Evolutionary conservation across 2,888 invertebrate genomes (phyloP).

Genomic region (Myopa testacea): DNA sequence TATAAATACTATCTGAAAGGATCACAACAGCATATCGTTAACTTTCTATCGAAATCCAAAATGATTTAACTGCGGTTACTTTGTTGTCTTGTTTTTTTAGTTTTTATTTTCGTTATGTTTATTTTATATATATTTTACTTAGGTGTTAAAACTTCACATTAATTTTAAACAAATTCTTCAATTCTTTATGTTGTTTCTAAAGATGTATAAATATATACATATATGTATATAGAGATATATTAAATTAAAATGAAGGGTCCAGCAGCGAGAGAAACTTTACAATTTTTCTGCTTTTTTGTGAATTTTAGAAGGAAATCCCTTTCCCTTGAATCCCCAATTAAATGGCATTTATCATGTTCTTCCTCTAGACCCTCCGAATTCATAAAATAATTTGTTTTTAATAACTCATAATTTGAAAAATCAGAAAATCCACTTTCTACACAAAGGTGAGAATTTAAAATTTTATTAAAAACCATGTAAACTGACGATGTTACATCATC

Average conservation of each 20-base stretch:
- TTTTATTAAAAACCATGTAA: slow-evolving; percentile 19
- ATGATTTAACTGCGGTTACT: background rate
- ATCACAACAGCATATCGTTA: no score
- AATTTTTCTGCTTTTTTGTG: no score
- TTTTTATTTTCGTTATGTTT: slow-evolving; percentile 32
- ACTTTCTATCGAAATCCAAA: background rate
- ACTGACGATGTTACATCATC: background rate
- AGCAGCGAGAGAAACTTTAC: no score
- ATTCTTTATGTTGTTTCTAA: slow-evolving; percentile 24
- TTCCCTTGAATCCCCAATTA: no score
- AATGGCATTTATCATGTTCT: no score
- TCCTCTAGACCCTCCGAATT: background rate
- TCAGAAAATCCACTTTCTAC: slow-evolving; percentile 1
- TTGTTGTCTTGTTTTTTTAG: slow-evolving; percentile 14
- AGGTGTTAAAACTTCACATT: slow-evolving; percentile 35
- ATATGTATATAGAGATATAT: slow-evolving; percentile 4
- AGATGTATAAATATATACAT: background rate
- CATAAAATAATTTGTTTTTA: slow-evolving; percentile 25
- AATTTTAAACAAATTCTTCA: slow-evolving; percentile 31
- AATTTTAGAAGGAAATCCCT: no score
- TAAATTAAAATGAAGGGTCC: slow-evolving; percentile 3
- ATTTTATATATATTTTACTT: slow-evolving; percentile 31
- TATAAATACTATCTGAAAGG: no score
- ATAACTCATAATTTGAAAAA: slow-evolving; percentile 11
- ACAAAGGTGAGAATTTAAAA: slow-evolving; percentile 21